Conservation (phyloP, 2,888 invertebrate species). For the Cheilosia vernalis region DNA sequence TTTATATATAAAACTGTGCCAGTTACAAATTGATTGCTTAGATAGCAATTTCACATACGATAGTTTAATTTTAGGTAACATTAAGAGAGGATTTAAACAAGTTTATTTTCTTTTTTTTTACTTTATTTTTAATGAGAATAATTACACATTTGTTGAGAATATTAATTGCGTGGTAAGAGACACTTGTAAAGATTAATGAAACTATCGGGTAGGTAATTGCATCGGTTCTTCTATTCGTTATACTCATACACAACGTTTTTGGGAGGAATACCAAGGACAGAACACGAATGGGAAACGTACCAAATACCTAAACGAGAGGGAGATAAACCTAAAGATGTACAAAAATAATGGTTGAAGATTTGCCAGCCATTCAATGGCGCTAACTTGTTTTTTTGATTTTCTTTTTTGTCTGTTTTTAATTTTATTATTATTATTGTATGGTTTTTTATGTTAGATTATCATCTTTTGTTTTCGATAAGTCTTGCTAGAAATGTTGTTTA, state of each 20-base stretch:
- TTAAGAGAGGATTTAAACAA: conserved; percentile 13
- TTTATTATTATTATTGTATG: conserved; percentile 67
- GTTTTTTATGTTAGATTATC: conserved; percentile 60
- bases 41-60: conserved; percentile 49
- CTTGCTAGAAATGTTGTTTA: conserved; percentile 50
- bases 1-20: conserved; percentile 71
- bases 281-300: conserved; percentile 52
- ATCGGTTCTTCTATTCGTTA: conserved; percentile 31
- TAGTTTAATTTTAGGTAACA: conserved; percentile 52
- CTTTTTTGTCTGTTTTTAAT: conserved; percentile 40
- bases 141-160: conserved; percentile 43
- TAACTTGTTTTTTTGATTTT: conserved; percentile 39
- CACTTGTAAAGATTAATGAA: conserved; percentile 38
- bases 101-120: conserved; percentile 14
- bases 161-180: conserved; percentile 26
- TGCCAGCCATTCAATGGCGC: conserved; percentile 67
- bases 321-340: conserved; percentile 64
- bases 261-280: conserved; percentile 33
- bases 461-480: conserved; percentile 51
- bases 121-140: conserved; percentile 16
- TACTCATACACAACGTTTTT: conserved; percentile 30
- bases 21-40: conserved; percentile 56
- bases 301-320: conserved; percentile 50
- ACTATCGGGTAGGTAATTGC: conserved; percentile 50
- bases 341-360: conserved; percentile 68